These are phyloP conservation scores for Drosophila lacertosa DNA, from an alignment of 1,140 invertebrate species.

Conservation along the genomic window DNA sequence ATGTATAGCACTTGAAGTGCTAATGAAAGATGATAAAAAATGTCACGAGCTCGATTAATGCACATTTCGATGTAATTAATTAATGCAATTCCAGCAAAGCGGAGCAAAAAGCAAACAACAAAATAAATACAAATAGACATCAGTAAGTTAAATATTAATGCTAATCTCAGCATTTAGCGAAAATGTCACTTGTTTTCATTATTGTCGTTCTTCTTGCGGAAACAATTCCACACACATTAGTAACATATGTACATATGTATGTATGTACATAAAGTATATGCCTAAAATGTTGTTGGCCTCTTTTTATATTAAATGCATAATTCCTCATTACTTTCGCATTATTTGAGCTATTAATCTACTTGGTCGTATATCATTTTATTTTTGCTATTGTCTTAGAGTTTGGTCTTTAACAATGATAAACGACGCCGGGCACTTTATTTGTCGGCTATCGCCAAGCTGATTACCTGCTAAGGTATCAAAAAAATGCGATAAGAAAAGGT, in stretches of 20 bases:
- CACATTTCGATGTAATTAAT: constrained; percentile 71
- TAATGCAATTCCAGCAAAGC: constrained; percentile 66
- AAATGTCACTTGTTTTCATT: constrained; percentile 38
- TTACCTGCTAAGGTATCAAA: constrained; percentile 31
- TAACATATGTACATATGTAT: too few species aligned
- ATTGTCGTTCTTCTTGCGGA: constrained; percentile 16
- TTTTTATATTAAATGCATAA: constrained; percentile 16
- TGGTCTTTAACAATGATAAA: constrained; percentile 25
- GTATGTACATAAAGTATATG: too few species aligned
- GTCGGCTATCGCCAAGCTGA: constrained; percentile 12
- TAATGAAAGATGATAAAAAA: constrained; percentile 60
- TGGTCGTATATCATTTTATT: constrained; percentile 30
- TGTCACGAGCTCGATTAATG: constrained; percentile 76
- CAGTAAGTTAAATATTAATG: constrained; percentile 41
- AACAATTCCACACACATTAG: constrained; percentile 25
- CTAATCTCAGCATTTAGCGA: constrained; percentile 54
- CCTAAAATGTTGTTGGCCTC: constrained; percentile 9
- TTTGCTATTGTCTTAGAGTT: constrained; percentile 5
- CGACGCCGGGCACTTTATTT: constrained; percentile 14
- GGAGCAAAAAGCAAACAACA: constrained; percentile 40
- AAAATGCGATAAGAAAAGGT: constrained; percentile 28
- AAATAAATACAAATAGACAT: constrained; percentile 16
- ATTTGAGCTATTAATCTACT: constrained; percentile 8
- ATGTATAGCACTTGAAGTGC: constrained; percentile 40
- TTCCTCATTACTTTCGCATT: constrained; percentile 20